A percentile compares a stretch with the other conserved stretches of the same genome.
Conservation (phyloP, 2,113 vertebrate genomes). For the Malurus melanocephalus region DNA sequence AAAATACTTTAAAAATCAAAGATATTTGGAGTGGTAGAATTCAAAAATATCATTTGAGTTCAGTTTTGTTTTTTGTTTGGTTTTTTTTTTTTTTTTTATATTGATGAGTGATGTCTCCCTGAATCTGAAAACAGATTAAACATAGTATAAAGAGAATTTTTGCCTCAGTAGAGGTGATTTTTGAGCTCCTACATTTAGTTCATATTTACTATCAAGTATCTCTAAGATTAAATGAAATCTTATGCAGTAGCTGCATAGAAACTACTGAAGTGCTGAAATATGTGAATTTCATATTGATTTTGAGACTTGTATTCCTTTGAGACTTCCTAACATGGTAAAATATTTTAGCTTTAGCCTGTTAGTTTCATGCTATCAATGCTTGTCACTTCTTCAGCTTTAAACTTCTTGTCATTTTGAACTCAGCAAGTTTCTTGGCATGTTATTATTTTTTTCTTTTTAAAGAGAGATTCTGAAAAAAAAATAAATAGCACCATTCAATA, state of each 20-base stretch:
- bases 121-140: not conserved
- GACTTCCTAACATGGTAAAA: not conserved
- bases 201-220: not conserved
- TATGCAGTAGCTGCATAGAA: not conserved
- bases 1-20: not conserved
- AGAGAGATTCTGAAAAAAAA: not conserved
- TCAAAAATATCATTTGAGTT: not conserved
- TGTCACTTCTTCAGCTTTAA: not conserved
- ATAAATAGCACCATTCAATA: not conserved
- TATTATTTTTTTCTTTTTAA: not conserved
- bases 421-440: not conserved
- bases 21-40: not conserved
- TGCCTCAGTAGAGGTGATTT: not conserved
- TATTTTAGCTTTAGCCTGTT: not conserved
- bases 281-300: not conserved
- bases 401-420: not conserved
- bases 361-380: not conserved
- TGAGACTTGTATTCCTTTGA: not conserved
- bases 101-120: not conserved
- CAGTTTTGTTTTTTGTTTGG: not conserved
- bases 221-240: not conserved
- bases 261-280: not conserved
- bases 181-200: not conserved
- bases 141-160: not conserved
- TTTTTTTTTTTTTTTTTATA: not conserved